These are phyloP conservation scores for Zaprionus camerounensis DNA, from an alignment of 1,140 invertebrate species.

Conservation along the genomic window DNA sequence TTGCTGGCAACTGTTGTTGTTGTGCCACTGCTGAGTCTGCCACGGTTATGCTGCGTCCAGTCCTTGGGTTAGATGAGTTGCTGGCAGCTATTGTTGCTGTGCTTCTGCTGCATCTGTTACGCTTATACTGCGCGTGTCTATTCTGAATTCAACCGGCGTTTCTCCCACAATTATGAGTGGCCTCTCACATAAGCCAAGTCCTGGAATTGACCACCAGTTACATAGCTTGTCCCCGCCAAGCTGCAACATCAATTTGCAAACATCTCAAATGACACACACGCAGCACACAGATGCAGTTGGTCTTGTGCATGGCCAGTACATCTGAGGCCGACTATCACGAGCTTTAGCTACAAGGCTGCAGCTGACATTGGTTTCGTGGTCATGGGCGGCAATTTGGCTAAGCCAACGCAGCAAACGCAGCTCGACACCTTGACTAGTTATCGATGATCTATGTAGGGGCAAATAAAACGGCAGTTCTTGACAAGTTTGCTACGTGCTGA, in stretches of 20 bases:
- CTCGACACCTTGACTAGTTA: conserved; percentile 39
- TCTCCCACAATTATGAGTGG: conserved; percentile 44
- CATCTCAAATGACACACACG: conserved; percentile 87
- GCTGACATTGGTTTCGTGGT: conserved; percentile 76
- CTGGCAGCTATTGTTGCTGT: too few relatives aligned
- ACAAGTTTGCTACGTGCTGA: neutral
- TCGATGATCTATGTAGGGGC: conserved; percentile 30
- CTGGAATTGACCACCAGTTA: conserved; percentile 7
- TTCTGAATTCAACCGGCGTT: neutral
- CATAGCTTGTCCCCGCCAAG: neutral
- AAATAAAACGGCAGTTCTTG: conserved; percentile 16
- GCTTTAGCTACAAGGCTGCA: conserved; percentile 73
- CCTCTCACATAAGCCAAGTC: conserved; percentile 12
- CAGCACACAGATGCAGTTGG: conserved; percentile 88
- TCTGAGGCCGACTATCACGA: conserved; percentile 85
- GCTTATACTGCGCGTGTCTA: too few relatives aligned
- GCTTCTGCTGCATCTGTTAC: too few relatives aligned
- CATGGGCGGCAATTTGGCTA: conserved; percentile 72
- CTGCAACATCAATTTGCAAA: conserved; percentile 55
- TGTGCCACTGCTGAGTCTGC: neutral
- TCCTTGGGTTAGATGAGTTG: neutral
- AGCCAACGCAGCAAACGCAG: conserved; percentile 38
- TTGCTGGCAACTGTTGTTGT: neutral
- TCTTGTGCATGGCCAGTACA: conserved; percentile 89
- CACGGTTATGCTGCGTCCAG: neutral